phyloP scores from a whole-genome alignment of 2,888 invertebrate genomes.

The Hypomecis punctinalis region DNA sequence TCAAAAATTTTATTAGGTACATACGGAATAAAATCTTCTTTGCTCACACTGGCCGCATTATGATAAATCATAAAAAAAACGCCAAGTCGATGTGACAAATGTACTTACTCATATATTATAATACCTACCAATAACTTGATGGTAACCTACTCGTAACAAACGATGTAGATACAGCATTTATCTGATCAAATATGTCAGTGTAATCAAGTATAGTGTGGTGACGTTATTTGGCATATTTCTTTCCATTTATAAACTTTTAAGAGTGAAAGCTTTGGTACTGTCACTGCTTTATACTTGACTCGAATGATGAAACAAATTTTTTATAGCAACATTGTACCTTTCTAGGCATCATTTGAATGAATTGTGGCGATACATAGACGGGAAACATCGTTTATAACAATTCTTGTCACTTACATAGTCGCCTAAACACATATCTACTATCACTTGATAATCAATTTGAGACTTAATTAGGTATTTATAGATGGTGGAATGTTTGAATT shows the following conservation, averaged over 20 bases:
- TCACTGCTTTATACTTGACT: not conserved
- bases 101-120: no score
- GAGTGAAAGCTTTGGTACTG: slow-evolving; percentile 21
- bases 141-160: no score
- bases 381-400: slow-evolving; percentile 39
- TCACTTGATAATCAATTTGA: slow-evolving; percentile 37
- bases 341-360: slow-evolving; percentile 51
- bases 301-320: slow-evolving; percentile 69
- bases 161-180: no score
- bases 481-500: slow-evolving; percentile 11
- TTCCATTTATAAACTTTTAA: not conserved
- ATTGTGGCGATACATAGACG: slow-evolving; percentile 42
- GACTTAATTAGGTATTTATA: slow-evolving; percentile 18
- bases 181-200: no score
- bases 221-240: not conserved
- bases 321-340: slow-evolving; percentile 68
- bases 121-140: no score
- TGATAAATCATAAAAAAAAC: no score
- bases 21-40: no score
- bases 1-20: no score
- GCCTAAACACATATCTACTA: slow-evolving; percentile 35
- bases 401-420: slow-evolving; percentile 37
- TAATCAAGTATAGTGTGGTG: no score
- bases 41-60: no score
- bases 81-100: no score